Evolutionary conservation across 2,888 invertebrate species (phyloP), one percentile per base, ranked within the genome.

Genomic region (Actias luna): DNA sequence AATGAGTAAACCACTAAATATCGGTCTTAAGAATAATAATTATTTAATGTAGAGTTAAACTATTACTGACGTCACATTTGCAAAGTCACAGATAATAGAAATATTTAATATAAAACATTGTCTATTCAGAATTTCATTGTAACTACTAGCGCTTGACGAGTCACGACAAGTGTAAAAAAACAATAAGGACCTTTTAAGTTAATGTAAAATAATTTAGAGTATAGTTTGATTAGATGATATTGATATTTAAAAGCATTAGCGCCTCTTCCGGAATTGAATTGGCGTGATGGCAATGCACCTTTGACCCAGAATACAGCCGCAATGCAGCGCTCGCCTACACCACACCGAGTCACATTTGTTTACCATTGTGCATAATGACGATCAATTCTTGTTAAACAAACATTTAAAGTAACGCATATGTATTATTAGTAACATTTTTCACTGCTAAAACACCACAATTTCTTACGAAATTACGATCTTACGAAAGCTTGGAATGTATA

Each of bases 251-350:
- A 64, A 72, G 72, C 72, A 75, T 72, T 71, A 77, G 75, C 69
- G 70, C 76, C 76, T 81, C 76, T 78, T 69, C 42, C 22, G 22
- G 39, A 77, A 77, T 70, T 78, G 72, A 78, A 79, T 76, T 77
- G 75, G 80, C 72, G 71, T 25, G 61, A 80, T 82, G 77, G 80
- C 86, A 87, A 77, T 88, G 87, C 85, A 87, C 85, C 84, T 83
- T 76, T 79, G 83, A 84, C 82, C 84, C 78, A 74, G 69, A 76
- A 77, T 72, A 50, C 29, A 59, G 57, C 66, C 87, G 89, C 90
- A 90, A 78, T 90, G 89, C 89, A 87, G 85, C 78, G 74, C 77
- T 74, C 69, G 76, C 79, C 76, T 74, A 83, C 87, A 87, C 87
- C 85, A 87, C 85, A 78, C 83, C 83, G 76, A 74, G 67, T 74